Conservation (phyloP, 2,797 vertebrate genomes). For the Toxotes lorentzi region DNA sequence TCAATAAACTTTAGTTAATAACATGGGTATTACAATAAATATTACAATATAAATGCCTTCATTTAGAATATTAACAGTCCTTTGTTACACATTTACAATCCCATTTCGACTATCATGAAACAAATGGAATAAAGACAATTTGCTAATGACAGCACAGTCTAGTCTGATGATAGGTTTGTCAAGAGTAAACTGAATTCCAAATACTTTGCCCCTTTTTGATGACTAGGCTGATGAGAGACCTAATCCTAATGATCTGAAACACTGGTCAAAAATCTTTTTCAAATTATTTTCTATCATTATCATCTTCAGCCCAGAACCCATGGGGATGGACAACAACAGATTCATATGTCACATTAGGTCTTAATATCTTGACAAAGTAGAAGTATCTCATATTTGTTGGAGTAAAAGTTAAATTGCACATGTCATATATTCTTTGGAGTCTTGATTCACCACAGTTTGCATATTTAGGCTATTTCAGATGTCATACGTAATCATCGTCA, state of each 20-base stretch:
- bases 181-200: constrained; percentile 52
- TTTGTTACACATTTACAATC: constrained; percentile 87
- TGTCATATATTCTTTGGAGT: constrained; percentile 75
- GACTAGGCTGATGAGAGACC: constrained; percentile 18
- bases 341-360: constrained; percentile 30
- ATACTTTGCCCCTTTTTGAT: constrained; percentile 30
- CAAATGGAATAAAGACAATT: constrained; percentile 63
- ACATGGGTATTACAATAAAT: constrained; percentile 85
- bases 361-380: constrained; percentile 53
- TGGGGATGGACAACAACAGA: constrained; percentile 43
- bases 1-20: constrained; percentile 80
- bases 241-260: constrained; percentile 57
- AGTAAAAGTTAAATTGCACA: constrained; percentile 60
- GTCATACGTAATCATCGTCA: constrained; percentile 51
- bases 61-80: constrained; percentile 86
- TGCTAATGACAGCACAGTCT: constrained; percentile 40
- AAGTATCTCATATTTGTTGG: constrained; percentile 36
- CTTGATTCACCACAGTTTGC: constrained; percentile 66
- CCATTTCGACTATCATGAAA: constrained; percentile 67
- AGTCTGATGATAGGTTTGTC: constrained; percentile 49
- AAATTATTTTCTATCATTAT: constrained; percentile 43
- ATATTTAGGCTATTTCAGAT: constrained; percentile 74
- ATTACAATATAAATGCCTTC: constrained; percentile 87
- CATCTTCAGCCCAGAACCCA: constrained; percentile 44
- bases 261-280: constrained; percentile 47